Percentiles rank a stretch among this genome's conserved stretches.
Evolutionary conservation across 1,140 invertebrate genomes (phyloP).

Genomic region (Sycobia sp.): DNA sequence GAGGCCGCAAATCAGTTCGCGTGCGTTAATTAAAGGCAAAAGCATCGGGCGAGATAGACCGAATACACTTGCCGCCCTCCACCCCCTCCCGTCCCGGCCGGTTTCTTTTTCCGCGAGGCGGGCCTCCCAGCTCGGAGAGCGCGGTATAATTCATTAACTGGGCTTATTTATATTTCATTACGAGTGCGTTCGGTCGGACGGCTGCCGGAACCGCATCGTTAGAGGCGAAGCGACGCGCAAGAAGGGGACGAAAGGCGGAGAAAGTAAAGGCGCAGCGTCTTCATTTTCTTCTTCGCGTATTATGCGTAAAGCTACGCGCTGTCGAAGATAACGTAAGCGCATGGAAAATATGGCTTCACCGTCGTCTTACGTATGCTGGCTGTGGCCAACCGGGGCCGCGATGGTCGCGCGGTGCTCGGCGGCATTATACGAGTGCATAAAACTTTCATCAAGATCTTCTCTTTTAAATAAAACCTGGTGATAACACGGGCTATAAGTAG

Average conservation of each 20-base stretch:
- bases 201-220: background rate
- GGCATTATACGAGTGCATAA: no score
- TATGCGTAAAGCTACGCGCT: no score
- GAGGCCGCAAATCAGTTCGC: no score
- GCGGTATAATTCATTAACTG: conserved; percentile 22
- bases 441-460: no score
- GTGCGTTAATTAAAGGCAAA: conserved; percentile 18
- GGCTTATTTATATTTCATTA: conserved; percentile 26
- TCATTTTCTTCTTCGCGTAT: no score
- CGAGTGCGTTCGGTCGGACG: background rate
- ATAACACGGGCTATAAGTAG: no score
- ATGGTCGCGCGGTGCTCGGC: no score
- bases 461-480: no score
- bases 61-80: background rate
- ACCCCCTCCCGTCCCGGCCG: background rate
- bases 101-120: no score
- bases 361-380: conserved; percentile 21
- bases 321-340: conserved; percentile 10
- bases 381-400: no score
- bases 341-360: conserved; percentile 6
- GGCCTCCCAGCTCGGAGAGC: background rate
- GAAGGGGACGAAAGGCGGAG: background rate
- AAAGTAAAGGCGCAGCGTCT: no score
- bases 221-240: background rate
- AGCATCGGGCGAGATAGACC: background rate